A percentile compares a stretch with the other conserved stretches of the same genome.
Evolutionary conservation across 35 echinoderm and acorn worm genomes (phyloP).

Genomic region (Ophioderma brevispina): DNA sequence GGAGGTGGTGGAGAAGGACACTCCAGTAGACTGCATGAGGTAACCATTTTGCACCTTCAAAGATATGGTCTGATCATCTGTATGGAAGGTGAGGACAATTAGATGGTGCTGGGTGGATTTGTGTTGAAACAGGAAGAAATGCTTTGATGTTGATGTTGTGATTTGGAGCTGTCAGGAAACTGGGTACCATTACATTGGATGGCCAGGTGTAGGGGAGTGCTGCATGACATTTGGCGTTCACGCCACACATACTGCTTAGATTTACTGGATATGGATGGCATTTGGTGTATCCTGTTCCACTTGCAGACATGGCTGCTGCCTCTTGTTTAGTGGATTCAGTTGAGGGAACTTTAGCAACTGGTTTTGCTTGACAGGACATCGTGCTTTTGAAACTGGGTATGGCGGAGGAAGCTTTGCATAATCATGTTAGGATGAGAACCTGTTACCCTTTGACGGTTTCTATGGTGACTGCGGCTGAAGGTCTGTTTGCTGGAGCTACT

Average conservation of each 20-base stretch:
- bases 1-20: not conserved
- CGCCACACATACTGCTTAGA: not conserved
- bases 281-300: no score
- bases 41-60: not conserved
- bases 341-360: no score
- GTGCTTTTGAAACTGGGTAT: not conserved
- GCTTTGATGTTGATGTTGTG: not conserved
- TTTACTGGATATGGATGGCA: not conserved
- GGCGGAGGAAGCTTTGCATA: not conserved
- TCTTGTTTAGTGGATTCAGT: no score
- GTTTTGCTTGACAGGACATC: not conserved
- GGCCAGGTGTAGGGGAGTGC: not conserved
- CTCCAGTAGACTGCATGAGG: not conserved
- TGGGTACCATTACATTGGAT: not conserved
- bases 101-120: not conserved
- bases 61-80: not conserved
- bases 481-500: not conserved
- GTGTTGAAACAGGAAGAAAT: not conserved
- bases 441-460: no score
- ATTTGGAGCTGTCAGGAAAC: not conserved
- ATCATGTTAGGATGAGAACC: not conserved
- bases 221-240: not conserved
- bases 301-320: no score
- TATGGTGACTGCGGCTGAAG: not conserved
- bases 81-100: not conserved